A percentile compares a stretch with the other conserved stretches of the same genome.
These are phyloP conservation scores for Misgurnus mizolepis DNA, from an alignment of 2,113 vertebrate genomes.

Conservation along the genomic window DNA sequence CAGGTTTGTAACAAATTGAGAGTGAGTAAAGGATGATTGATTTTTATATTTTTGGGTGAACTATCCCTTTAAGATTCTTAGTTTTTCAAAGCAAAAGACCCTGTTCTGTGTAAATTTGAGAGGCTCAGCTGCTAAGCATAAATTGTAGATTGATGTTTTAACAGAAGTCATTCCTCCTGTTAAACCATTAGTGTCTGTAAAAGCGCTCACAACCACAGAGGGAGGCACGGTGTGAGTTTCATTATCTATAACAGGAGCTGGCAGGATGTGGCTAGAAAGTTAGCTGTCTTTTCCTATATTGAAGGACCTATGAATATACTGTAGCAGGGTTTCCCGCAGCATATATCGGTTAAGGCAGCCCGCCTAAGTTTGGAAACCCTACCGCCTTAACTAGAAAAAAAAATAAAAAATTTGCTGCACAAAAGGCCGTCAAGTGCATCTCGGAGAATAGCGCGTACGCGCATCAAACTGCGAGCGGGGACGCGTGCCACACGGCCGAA, in stretches of 20 bases:
- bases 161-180: background rate
- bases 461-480: too few species aligned
- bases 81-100: background rate
- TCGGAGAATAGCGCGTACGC: too few species aligned
- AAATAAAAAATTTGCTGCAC: too few species aligned
- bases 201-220: background rate
- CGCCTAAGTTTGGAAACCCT: too few species aligned
- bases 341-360: too few species aligned
- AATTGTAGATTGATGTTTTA: background rate
- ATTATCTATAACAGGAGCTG: background rate
- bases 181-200: background rate
- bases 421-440: too few species aligned
- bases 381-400: too few species aligned
- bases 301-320: background rate
- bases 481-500: too few species aligned
- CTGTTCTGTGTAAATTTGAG: background rate
- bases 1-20: too few species aligned
- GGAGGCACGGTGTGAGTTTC: background rate
- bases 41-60: too few species aligned
- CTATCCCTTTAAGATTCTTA: too few species aligned
- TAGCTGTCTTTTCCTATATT: background rate
- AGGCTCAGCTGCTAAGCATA: background rate
- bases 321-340: background rate
- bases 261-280: background rate
- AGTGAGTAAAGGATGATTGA: too few species aligned